These are phyloP conservation scores for Hemichromis elongatus DNA, from an alignment of 2,113 vertebrate species.

Conservation along the genomic window DNA sequence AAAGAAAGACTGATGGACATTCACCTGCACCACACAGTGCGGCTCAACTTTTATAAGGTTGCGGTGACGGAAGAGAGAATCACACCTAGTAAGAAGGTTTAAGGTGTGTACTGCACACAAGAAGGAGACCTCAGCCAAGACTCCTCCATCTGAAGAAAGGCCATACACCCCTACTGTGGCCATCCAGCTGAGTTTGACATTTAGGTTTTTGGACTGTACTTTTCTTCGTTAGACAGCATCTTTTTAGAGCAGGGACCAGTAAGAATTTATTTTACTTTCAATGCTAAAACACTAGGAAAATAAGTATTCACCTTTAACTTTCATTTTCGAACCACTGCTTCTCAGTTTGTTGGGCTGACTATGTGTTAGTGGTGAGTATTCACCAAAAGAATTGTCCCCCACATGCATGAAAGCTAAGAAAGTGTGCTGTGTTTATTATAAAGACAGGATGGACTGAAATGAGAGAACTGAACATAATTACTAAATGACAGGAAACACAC, in stretches of 20 bases:
- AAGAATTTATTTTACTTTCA: background rate
- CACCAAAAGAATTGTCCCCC: background rate
- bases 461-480: background rate
- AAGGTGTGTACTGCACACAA: background rate
- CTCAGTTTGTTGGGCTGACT: background rate
- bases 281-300: background rate
- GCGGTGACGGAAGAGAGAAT: rapidly evolving
- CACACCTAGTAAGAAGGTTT: background rate
- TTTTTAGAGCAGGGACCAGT: background rate
- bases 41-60: background rate
- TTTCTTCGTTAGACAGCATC: background rate
- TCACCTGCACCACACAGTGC: background rate
- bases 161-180: background rate
- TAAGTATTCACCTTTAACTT: background rate
- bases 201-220: background rate
- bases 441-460: background rate
- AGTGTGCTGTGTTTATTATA: background rate
- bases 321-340: background rate
- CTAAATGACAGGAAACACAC: background rate
- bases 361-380: background rate
- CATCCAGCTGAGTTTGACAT: background rate
- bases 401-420: background rate
- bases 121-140: background rate
- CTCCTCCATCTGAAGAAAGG: background rate
- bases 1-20: background rate